These are phyloP conservation scores for Myripristis jacobus DNA, from an alignment of 2,797 vertebrate genomes.

Conservation along the genomic window DNA sequence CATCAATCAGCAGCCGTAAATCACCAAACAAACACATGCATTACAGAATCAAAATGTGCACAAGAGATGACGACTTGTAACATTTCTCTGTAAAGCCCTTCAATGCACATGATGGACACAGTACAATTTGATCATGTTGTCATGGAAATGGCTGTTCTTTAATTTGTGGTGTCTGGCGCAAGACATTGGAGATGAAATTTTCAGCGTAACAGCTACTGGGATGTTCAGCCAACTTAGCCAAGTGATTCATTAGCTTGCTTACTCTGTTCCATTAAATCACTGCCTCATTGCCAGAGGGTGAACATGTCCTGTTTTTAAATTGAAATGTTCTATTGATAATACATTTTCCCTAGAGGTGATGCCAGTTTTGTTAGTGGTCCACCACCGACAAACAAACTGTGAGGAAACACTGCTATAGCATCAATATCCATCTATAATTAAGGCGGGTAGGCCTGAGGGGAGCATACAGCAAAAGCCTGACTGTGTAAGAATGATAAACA, in stretches of 20 bases:
- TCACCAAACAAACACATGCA: neutral
- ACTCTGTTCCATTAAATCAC: neutral
- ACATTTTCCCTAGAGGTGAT: constrained; percentile 21
- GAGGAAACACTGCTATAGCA: neutral
- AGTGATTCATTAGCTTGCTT: constrained; percentile 1
- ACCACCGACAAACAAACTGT: constrained; percentile 8
- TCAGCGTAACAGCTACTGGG: neutral
- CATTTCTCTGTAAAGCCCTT: neutral
- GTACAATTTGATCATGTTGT: neutral
- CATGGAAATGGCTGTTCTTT: neutral
- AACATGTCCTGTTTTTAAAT: neutral
- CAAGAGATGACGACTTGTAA: neutral
- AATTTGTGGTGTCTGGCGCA: neutral
- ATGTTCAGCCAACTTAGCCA: constrained; percentile 60
- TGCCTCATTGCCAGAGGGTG: neutral
- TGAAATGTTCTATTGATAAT: neutral
- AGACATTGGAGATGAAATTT: neutral
- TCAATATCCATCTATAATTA: constrained; percentile 26
- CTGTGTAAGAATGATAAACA: constrained; percentile 23
- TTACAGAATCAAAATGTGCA: neutral
- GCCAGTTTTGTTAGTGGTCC: constrained; percentile 19
- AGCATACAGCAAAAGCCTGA: neutral
- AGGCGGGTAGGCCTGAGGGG: neutral
- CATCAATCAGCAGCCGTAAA: neutral
- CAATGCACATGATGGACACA: neutral